Percentiles rank a stretch among this genome's conserved stretches.
These are phyloP conservation scores for Myodes glareolus DNA, from an alignment of 2,113 vertebrate genomes.

Conservation along the genomic window DNA sequence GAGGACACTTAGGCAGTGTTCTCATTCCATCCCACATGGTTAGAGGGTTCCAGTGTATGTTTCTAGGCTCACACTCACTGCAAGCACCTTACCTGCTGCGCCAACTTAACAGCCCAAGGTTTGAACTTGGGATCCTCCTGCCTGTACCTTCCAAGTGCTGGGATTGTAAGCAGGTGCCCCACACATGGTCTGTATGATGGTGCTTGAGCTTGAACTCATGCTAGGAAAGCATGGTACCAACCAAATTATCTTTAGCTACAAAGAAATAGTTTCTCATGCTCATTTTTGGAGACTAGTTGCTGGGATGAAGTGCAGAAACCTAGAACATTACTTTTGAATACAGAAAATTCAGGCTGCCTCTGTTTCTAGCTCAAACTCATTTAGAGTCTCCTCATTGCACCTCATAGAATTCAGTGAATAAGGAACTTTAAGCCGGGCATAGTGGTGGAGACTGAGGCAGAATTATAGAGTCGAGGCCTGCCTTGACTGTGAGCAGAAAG, in stretches of 20 bases:
- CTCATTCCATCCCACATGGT: neutral
- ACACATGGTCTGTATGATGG: neutral
- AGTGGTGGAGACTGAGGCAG: neutral
- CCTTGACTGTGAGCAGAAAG: neutral
- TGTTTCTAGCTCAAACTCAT: neutral
- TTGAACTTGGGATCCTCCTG: neutral
- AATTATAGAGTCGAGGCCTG: neutral
- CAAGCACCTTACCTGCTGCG: neutral
- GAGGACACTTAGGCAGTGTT: neutral
- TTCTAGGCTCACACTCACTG: neutral
- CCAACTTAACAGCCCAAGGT: neutral
- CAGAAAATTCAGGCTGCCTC: neutral
- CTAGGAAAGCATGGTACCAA: neutral
- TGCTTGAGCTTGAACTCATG: neutral
- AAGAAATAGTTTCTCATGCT: neutral
- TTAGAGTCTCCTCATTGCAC: neutral
- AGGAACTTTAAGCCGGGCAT: neutral
- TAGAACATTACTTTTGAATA: constrained; percentile 22
- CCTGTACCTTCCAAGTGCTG: neutral
- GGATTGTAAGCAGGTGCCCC: neutral
- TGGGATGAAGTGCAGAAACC: neutral
- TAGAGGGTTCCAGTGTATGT: neutral
- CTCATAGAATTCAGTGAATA: neutral
- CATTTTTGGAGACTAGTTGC: neutral
- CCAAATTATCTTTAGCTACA: neutral